Conservation (phyloP, 1,140 invertebrate species). For the Armadillidium nasatum region DNA sequence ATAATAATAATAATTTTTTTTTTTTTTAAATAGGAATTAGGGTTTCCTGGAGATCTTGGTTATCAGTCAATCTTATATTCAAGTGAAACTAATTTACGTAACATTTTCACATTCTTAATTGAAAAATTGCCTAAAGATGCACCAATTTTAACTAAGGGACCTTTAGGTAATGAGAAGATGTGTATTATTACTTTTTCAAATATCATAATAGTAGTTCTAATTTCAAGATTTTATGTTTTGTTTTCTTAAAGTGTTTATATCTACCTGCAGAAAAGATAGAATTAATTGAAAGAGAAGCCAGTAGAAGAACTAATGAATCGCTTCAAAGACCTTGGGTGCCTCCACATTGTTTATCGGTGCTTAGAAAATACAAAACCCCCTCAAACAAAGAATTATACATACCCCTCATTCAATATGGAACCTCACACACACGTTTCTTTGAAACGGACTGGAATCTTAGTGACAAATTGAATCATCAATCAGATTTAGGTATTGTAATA, state of each 20-base stretch:
- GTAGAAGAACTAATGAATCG: background rate
- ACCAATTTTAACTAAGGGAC: background rate
- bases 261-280: background rate
- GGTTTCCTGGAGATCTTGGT: conserved; percentile 20
- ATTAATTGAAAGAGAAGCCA: conserved; percentile 1
- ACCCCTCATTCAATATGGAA: background rate
- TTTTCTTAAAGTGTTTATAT: background rate
- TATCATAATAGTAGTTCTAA: too few species aligned
- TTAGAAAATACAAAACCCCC: background rate
- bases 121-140: conserved; percentile 24
- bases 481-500: background rate
- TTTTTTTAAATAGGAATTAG: conserved; percentile 16
- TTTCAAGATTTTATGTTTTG: too few species aligned
- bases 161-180: background rate
- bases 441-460: background rate
- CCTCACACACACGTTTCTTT: background rate
- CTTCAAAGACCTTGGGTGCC: background rate
- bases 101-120: conserved; percentile 20
- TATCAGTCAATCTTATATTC: conserved; percentile 28
- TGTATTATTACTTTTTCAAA: too few species aligned
- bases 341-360: background rate
- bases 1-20: too few species aligned
- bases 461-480: background rate
- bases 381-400: background rate
- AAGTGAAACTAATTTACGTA: conserved; percentile 22